Evolutionary conservation across 2,888 invertebrate species (phyloP).

Genomic region (Andrena fulva): DNA sequence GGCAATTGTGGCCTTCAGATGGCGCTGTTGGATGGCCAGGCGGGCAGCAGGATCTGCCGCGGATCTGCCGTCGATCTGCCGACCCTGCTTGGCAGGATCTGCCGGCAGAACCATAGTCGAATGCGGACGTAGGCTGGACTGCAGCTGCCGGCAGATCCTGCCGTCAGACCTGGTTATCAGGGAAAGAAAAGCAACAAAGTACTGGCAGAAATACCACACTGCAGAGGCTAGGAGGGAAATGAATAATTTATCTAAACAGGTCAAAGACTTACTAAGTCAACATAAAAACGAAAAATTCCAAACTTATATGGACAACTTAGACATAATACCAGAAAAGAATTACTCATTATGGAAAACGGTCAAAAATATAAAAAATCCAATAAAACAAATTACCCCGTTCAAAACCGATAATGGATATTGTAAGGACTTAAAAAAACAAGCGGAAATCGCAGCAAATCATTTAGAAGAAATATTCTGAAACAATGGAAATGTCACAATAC

Average conservation of each 20-base stretch:
- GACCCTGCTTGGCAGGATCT: too few relatives aligned
- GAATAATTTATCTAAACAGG: too few relatives aligned
- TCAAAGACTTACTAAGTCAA: neutral
- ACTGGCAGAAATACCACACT: neutral
- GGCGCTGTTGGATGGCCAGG: too few relatives aligned
- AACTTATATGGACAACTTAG: neutral
- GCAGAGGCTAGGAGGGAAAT: too few relatives aligned
- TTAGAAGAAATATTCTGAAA: neutral
- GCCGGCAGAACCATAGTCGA: too few relatives aligned
- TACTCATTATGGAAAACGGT: constrained; percentile 5
- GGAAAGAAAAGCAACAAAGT: neutral
- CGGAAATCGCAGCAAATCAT: neutral
- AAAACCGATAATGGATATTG: neutral
- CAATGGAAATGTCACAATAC: too few relatives aligned
- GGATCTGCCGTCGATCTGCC: too few relatives aligned
- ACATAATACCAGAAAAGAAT: neutral
- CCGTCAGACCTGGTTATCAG: too few relatives aligned
- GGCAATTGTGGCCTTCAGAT: too few relatives aligned
- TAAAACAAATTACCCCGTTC: neutral
- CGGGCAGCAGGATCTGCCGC: too few relatives aligned
- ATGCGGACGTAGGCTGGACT: too few relatives aligned
- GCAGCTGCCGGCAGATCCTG: too few relatives aligned
- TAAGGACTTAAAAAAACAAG: neutral
- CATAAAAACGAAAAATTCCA: constrained; percentile 9
- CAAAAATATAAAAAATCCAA: neutral